Percentiles rank a stretch among this genome's conserved stretches.
These are phyloP conservation scores for Salvelinus namaycush DNA, from an alignment of 2,113 vertebrate species.

Conservation along the genomic window DNA sequence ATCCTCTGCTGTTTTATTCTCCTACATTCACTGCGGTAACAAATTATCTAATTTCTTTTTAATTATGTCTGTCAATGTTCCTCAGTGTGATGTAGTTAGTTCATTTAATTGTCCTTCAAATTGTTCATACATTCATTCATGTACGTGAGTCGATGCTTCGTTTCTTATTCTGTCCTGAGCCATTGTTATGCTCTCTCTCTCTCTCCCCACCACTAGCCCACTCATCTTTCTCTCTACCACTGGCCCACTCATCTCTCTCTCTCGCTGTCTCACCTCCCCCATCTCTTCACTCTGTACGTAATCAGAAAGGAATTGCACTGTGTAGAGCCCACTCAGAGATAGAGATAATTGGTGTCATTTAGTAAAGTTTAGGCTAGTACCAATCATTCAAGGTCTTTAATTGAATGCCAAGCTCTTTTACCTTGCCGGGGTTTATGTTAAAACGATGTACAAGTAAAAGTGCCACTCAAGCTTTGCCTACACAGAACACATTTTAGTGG, in stretches of 20 bases:
- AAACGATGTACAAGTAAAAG: too few relatives aligned
- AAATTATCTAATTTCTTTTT: not conserved
- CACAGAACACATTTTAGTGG: not conserved
- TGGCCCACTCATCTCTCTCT: not conserved
- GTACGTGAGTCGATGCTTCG: not conserved
- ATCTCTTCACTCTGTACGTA: not conserved
- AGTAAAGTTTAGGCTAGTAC: not conserved
- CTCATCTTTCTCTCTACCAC: not conserved
- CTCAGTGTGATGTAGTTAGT: not conserved
- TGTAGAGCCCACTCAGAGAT: not conserved
- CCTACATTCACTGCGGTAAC: not conserved
- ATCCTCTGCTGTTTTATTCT: not conserved
- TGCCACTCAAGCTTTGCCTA: too few relatives aligned
- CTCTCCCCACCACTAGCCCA: not conserved
- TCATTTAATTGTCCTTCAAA: not conserved
- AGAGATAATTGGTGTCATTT: not conserved
- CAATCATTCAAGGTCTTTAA: not conserved
- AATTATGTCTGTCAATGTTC: constrained; percentile 1
- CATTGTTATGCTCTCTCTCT: not conserved
- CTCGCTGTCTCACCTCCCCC: not conserved
- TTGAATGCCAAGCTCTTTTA: not conserved
- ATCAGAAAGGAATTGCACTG: not conserved
- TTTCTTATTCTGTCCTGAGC: not conserved
- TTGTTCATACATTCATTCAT: not conserved
- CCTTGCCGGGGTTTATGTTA: too few relatives aligned